Evolutionary conservation across 1,140 invertebrate species (phyloP).

Genomic region (Drosophila chauvacae): DNA sequence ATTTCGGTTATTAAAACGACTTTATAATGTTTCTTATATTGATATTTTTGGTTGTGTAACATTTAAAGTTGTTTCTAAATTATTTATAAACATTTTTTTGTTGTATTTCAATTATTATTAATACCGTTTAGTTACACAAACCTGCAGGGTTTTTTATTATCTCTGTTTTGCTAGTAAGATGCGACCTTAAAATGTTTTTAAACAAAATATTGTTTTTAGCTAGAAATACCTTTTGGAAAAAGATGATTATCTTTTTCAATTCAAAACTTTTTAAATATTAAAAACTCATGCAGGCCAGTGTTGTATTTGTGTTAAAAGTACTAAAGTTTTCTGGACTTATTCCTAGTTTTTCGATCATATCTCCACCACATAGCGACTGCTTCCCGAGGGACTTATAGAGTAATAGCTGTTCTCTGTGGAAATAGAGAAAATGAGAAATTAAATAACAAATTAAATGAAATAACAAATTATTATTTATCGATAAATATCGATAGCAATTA

Average conservation of each 20-base stretch:
- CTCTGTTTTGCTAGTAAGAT: too few species aligned
- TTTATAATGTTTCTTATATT: neutral
- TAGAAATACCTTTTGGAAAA: too few species aligned
- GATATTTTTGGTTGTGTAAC: neutral
- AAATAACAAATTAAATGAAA: neutral
- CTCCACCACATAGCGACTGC: constrained; percentile 81
- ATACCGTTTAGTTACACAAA: constrained; percentile 8
- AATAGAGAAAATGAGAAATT: constrained; percentile 4
- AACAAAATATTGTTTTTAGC: too few species aligned
- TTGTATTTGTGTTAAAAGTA: constrained; percentile 6
- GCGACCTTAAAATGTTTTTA: too few species aligned
- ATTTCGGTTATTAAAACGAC: neutral
- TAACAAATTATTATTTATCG: too few species aligned
- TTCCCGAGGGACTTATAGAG: constrained; percentile 78
- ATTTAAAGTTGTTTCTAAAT: neutral
- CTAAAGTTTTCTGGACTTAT: neutral
- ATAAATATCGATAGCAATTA: neutral
- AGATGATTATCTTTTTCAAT: too few species aligned
- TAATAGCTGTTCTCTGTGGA: constrained; percentile 81
- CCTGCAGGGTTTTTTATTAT: neutral
- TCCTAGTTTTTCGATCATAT: constrained; percentile 47
- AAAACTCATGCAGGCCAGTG: constrained; percentile 10
- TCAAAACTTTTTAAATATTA: too few species aligned
- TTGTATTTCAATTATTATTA: neutral
- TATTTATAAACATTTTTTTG: neutral